phyloP scores from a whole-genome alignment of 2,888 invertebrate genomes.

The Oscheius myriophilus region DNA sequence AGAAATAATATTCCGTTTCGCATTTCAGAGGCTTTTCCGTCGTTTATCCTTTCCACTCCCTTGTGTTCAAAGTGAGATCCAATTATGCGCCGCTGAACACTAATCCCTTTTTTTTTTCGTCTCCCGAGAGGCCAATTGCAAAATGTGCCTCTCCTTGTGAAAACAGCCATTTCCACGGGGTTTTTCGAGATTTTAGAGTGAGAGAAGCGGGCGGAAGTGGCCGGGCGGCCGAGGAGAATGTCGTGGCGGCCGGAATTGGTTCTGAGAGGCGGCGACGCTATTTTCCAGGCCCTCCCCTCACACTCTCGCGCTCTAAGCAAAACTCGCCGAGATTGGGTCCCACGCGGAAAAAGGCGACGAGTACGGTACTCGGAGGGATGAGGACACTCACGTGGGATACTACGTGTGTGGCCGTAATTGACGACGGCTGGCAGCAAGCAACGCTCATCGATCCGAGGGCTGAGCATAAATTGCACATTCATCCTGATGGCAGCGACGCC shows the following conservation, averaged over 20 bases:
- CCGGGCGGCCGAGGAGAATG: not conserved
- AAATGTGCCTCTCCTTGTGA: too few relatives aligned
- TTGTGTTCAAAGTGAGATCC: too few relatives aligned
- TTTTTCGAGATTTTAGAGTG: too few relatives aligned
- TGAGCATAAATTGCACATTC: constrained; percentile 10
- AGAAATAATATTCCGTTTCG: too few relatives aligned
- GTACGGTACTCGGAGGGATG: not conserved
- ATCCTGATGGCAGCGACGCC: not conserved
- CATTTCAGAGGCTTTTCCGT: too few relatives aligned
- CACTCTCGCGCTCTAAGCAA: not conserved
- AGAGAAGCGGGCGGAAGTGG: too few relatives aligned
- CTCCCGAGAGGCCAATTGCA: too few relatives aligned
- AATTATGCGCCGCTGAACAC: too few relatives aligned
- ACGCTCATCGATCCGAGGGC: constrained; percentile 16
- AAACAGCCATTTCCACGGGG: too few relatives aligned
- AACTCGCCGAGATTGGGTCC: constrained; percentile 21
- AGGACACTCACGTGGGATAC: not conserved
- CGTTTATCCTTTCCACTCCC: too few relatives aligned
- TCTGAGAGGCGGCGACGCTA: constrained; percentile 12
- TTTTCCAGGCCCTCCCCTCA: constrained; percentile 18
- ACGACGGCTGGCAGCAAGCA: constrained; percentile 9
- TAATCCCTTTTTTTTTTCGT: too few relatives aligned
- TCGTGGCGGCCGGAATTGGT: constrained; percentile 16
- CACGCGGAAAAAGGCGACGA: not conserved
- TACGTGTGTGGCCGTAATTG: constrained; percentile 15